Evolutionary conservation across 2,113 vertebrate species (phyloP), one percentile per base, ranked within the genome.

Genomic region (Silurus glanis): DNA sequence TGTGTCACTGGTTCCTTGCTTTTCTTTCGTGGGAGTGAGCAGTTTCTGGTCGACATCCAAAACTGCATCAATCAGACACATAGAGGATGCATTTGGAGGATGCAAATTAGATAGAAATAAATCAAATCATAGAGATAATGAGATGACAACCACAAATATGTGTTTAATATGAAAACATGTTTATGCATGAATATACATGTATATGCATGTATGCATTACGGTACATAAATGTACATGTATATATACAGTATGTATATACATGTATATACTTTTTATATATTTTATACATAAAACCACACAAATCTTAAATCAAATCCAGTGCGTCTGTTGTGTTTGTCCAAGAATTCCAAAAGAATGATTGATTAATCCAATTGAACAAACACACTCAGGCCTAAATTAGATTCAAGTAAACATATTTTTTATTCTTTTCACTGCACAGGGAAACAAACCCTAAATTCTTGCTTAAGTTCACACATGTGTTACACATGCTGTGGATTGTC

Each of bases 51-150:
- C 61, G 66, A 72, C 78, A 82, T 37, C 61, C n/a, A 81, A 87
- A 91, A 89, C 74, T 90, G 87, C 87, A 91, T 85, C 25, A 91
- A 85, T 89, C 83, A 87, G 72, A 90, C 72, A 71, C 71, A 85
- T 85, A 81, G 53, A 87, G 25, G 13, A 56, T 56, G 0, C 13
- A 56, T 51, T 6, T 23, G 69, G 12, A 25, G 16, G 55, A 89
- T 86, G 87, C 72, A 88, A 74, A 88, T 88, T 78, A 81, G 87
- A 82, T 84, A 25, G 74, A 83, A 88, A 87, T 85, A 55, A 89
- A 90, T 88, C 76, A 55, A 89, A 90, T 88, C 76, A 78, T 19
- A 16, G 59, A 80, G 56, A 81, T 83, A 37, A 47, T 6, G 21
- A 28, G n/a, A 88, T 79, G 25, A 37, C 53, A 79, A 53, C 49